A percentile compares a stretch with the other conserved stretches of the same genome.
phyloP scores from a whole-genome alignment of 2,888 invertebrate genomes.

The Hofmannophila pseudospretella region DNA sequence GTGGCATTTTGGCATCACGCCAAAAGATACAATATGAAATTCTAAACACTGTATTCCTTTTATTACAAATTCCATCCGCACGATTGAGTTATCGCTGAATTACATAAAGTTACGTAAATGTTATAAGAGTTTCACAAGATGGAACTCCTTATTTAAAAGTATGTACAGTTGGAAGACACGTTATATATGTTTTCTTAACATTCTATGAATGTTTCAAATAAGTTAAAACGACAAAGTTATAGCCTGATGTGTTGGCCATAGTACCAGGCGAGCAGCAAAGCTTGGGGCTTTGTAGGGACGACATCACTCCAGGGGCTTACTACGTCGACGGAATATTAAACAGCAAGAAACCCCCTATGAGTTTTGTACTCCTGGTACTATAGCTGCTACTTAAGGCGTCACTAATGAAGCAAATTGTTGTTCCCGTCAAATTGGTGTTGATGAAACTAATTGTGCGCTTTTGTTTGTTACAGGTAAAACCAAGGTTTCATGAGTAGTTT shows the following conservation, averaged over 20 bases:
- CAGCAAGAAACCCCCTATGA: conserved; percentile 33
- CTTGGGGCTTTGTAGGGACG: conserved; percentile 30
- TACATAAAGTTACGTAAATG: neutral
- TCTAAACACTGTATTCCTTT: too few species aligned
- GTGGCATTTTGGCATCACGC: neutral
- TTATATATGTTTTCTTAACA: too few species aligned
- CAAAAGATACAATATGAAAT: neutral
- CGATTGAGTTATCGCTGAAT: neutral
- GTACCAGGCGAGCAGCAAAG: conserved; percentile 36
- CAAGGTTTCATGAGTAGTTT: neutral
- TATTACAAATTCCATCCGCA: too few species aligned
- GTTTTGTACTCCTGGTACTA: conserved; percentile 21
- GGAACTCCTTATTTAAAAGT: conserved; percentile 14
- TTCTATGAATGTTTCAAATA: too few species aligned
- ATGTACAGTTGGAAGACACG: too few species aligned
- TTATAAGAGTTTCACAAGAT: neutral
- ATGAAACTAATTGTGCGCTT: conserved; percentile 20
- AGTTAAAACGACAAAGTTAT: too few species aligned
- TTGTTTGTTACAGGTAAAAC: conserved; percentile 27
- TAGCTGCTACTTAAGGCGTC: conserved; percentile 5
- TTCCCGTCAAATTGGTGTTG: conserved; percentile 2
- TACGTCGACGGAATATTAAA: conserved; percentile 53
- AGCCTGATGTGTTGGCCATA: too few species aligned
- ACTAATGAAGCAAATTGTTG: conserved; percentile 12
- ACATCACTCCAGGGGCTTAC: conserved; percentile 21